Base-by-base conservation (phyloP, 2,797 vertebrate species). In the Galago senegalensis region DNA sequence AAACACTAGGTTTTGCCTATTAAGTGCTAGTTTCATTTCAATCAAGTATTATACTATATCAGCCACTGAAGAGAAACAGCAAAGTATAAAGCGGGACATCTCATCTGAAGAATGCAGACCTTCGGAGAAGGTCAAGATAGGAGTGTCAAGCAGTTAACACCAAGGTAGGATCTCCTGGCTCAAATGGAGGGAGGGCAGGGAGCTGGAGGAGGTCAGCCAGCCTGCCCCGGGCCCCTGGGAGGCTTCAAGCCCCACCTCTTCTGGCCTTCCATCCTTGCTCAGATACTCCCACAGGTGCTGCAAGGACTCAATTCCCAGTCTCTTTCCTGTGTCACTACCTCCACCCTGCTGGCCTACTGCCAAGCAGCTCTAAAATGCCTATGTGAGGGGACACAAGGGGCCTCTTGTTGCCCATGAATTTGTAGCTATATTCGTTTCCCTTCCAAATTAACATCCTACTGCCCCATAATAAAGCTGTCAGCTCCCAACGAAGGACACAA, bases 401-500 rank as follows among this genome's bases (percentile, higher is more conserved):
- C 77, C 90, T 77, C 73, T 67, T n/a, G 40, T 94, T 94, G 69
- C 46, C 79, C 49, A 43, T n/a, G 7, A 94, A 87, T 81, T 75
- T 76, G 65, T 77, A 91, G 83, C 56, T 91, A 76, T 89, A 92
- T 89, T 95, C 76, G 94, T 70, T 84, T 94, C 87, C 58, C 79
- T 97, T 95, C 76, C 73, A 95, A 96, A 97, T 97, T 93, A 97
- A 96, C 65, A 95, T 85, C 49, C 73, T 53, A 69, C 69, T 90
- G 76, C 87, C 73, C 81, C 13, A 0, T 86, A 92, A 97, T 91
- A 97, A 94, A 97, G 95, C 91, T 90, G 89, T 89, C 84, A 76
- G 69, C 77, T 93, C 87, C 63, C 43, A 58, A 97, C 21, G 91
- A 97, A 93, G 83, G 73, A 69, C 21, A 17, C 76, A 63, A 37